phyloP scores from a whole-genome alignment of 2,797 vertebrate species.

The Poeciliopsis infans region DNA sequence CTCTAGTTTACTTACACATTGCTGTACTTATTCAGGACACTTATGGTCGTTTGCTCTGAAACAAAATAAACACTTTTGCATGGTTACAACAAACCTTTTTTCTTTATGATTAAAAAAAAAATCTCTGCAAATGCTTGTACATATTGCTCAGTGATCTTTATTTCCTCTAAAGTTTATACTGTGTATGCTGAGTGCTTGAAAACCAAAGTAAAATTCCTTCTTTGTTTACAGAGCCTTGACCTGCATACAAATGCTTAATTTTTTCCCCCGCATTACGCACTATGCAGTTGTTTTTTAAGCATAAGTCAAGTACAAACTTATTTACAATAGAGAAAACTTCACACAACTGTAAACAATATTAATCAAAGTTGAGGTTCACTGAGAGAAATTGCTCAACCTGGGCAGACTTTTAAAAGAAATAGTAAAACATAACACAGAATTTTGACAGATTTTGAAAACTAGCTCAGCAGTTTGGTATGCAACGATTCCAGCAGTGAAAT shows the following conservation, averaged over 20 bases:
- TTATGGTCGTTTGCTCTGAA: neutral
- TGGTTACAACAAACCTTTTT: neutral
- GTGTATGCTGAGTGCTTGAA: neutral
- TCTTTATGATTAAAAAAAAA: neutral
- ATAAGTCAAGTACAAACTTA: neutral
- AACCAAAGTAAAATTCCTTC: neutral
- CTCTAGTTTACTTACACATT: neutral
- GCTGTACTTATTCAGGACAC: neutral
- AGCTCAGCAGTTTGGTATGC: neutral
- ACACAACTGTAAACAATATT: neutral
- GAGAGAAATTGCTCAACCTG: neutral
- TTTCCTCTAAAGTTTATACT: neutral
- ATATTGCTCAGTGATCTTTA: neutral
- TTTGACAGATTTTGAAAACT: neutral
- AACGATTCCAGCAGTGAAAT: neutral
- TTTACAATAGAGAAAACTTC: neutral
- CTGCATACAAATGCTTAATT: neutral
- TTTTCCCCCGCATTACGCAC: neutral
- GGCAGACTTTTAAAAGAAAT: neutral
- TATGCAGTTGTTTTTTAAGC: neutral
- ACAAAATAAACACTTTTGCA: neutral
- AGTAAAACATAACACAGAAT: no score
- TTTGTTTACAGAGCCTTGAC: neutral
- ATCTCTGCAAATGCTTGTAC: neutral
- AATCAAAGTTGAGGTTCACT: neutral